These are phyloP conservation scores for Dusona sp. DNA, from an alignment of 2,888 invertebrate species.

Conservation along the genomic window DNA sequence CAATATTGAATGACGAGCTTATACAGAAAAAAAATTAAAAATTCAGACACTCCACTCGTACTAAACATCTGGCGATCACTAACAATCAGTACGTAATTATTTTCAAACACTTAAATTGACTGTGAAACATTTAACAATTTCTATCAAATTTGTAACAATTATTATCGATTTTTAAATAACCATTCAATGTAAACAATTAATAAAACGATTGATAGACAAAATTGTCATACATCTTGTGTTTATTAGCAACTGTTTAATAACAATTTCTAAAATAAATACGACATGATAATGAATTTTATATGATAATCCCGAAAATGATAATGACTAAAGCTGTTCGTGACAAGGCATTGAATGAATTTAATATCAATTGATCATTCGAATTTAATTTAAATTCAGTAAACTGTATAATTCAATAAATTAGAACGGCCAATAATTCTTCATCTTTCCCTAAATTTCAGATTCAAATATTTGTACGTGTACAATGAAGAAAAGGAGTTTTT, in stretches of 20 bases:
- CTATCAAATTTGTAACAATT: neutral
- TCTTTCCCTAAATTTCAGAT: neutral
- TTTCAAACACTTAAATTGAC: neutral
- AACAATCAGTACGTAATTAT: neutral
- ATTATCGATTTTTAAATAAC: neutral
- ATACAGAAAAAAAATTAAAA: neutral
- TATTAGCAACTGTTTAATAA: neutral
- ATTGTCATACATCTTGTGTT: neutral
- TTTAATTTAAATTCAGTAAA: neutral
- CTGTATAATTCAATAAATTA: neutral
- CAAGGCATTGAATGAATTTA: neutral
- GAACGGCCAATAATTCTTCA: neutral
- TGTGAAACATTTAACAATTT: neutral
- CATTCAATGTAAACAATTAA: neutral
- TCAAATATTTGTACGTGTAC: neutral
- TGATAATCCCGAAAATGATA: neutral
- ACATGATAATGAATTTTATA: neutral
- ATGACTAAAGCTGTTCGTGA: neutral
- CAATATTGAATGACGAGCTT: conserved; percentile 6
- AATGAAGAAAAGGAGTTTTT: conserved; percentile 36
- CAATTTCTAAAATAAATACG: neutral
- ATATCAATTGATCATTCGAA: neutral
- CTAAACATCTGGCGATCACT: neutral
- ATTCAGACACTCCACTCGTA: neutral
- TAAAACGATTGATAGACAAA: neutral